A percentile compares a stretch with the other conserved stretches of the same genome.
Conservation (phyloP, 1,140 invertebrate genomes). For the Lepidurus packardi region DNA sequence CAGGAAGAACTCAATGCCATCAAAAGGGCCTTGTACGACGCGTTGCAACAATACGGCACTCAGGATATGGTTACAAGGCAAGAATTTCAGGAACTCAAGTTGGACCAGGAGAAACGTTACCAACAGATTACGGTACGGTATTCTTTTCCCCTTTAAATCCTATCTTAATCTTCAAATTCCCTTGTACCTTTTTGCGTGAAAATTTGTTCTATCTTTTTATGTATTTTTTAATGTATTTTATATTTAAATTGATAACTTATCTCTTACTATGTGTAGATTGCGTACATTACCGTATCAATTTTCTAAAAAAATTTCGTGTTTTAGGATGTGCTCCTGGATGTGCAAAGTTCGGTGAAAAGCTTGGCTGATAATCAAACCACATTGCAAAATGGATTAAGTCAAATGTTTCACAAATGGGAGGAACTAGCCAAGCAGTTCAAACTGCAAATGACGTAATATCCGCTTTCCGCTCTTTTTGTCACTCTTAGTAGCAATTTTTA, state of each 20-base stretch:
- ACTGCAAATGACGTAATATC: slow-evolving; percentile 1
- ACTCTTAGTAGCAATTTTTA: background rate
- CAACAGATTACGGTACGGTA: background rate
- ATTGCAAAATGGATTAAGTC: background rate
- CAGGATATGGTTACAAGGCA: background rate
- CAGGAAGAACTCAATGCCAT: background rate
- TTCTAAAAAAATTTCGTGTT: no score
- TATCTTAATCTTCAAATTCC: no score
- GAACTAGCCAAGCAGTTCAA: slow-evolving; percentile 15
- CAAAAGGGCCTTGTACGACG: background rate
- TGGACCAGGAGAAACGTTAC: slow-evolving; percentile 9
- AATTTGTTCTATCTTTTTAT: background rate
- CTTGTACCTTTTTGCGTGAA: no score
- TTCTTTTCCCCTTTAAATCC: no score
- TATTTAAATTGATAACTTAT: background rate
- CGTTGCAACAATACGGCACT: slow-evolving; percentile 1
- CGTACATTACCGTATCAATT: background rate
- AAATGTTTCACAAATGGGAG: slow-evolving; percentile 2
- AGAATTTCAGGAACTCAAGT: background rate
- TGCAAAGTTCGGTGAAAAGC: slow-evolving; percentile 10
- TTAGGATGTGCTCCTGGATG: background rate
- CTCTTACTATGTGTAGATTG: background rate
- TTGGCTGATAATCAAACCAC: background rate
- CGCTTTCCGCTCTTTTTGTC: background rate
- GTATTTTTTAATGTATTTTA: background rate